These are phyloP conservation scores for Microcebus tavaratra DNA, from an alignment of 2,113 vertebrate species.

Conservation along the genomic window DNA sequence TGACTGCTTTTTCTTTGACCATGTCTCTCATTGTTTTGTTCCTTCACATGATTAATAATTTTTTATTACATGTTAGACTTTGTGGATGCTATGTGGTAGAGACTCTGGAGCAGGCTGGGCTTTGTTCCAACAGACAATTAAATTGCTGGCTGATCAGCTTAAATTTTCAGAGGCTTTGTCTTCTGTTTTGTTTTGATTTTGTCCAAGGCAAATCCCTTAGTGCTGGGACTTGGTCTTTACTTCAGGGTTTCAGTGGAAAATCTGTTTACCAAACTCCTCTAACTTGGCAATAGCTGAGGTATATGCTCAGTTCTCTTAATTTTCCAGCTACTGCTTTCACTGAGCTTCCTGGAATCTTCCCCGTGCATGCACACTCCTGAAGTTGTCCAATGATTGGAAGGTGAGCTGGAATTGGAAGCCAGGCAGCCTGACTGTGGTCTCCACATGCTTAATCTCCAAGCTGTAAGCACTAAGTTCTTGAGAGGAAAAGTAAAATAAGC, in stretches of 20 bases:
- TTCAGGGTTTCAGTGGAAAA: background rate
- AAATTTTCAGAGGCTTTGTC: background rate
- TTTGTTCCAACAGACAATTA: background rate
- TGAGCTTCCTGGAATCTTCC: background rate
- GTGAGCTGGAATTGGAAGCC: background rate
- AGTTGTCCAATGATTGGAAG: background rate
- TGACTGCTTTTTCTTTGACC: background rate
- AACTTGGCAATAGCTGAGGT: background rate
- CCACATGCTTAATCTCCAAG: background rate
- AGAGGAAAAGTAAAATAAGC: background rate
- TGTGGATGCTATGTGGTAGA: background rate
- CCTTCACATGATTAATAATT: background rate
- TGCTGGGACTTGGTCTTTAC: background rate
- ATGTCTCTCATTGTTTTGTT: background rate
- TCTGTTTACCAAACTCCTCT: background rate
- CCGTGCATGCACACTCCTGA: background rate
- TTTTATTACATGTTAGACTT: background rate
- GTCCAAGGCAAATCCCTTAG: background rate
- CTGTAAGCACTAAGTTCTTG: background rate
- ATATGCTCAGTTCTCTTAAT: background rate
- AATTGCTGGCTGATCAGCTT: background rate
- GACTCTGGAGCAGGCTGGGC: background rate
- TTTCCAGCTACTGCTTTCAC: background rate
- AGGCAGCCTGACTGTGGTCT: background rate
- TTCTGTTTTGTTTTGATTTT: background rate